Percentiles rank a stretch among this genome's conserved stretches.
Conservation (phyloP, 2,797 vertebrate genomes). For the Sphenopsis melanotis region DNA sequence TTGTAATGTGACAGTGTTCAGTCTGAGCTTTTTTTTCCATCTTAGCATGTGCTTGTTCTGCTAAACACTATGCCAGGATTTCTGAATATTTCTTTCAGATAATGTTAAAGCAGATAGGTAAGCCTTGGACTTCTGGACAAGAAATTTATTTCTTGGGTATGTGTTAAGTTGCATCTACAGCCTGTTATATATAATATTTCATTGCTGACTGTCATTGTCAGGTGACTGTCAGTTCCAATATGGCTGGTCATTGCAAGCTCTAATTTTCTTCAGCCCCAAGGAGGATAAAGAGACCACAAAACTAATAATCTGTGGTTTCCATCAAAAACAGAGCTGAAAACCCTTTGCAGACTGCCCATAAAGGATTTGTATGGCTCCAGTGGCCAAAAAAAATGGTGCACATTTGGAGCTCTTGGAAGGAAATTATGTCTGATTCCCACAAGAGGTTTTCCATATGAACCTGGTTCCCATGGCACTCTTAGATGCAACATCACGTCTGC, state of each 20-base stretch:
- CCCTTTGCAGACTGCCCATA: not conserved
- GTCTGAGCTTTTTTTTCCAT: not conserved
- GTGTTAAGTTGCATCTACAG: not conserved
- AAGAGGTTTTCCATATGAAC: not conserved
- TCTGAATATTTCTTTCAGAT: not conserved
- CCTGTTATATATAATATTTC: not conserved
- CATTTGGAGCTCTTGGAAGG: not conserved
- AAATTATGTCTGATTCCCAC: not conserved
- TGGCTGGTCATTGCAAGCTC: not conserved
- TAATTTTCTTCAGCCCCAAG: not conserved
- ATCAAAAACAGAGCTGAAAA: not conserved
- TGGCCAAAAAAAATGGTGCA: not conserved
- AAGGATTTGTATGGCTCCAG: not conserved
- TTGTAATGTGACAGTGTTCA: not conserved
- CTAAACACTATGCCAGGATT: not conserved
- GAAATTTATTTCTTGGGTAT: not conserved
- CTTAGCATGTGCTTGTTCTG: not conserved
- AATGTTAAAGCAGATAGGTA: not conserved
- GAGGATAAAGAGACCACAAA: not conserved
- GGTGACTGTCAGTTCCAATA: not conserved
- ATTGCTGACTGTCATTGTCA: not conserved
- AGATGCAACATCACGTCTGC: not conserved
- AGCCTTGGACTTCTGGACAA: not conserved
- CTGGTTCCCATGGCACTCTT: not conserved
- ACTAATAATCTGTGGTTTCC: not conserved